Conservation (phyloP, 2,888 invertebrate species). For the Caenorhabditis sp. region DNA sequence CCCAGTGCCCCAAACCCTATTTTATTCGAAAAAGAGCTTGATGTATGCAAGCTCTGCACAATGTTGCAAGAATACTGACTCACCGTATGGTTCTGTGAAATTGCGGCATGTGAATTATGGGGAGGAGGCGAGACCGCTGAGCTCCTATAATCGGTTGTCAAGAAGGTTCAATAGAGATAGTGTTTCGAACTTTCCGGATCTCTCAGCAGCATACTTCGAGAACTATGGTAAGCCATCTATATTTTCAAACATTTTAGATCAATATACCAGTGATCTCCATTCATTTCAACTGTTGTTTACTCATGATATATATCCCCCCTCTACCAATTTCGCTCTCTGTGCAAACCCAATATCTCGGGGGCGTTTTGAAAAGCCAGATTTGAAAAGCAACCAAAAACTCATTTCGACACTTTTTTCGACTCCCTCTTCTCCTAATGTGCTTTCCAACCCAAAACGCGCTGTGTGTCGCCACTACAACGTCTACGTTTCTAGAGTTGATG, state of each 20-base stretch:
- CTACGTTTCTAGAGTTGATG: slow-evolving; percentile 31
- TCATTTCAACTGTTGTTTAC: slow-evolving; percentile 31
- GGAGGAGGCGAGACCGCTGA: slow-evolving; percentile 52
- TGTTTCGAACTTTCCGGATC: slow-evolving; percentile 46
- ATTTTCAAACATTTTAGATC: neutral
- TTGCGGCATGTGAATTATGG: slow-evolving; percentile 61
- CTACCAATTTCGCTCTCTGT: slow-evolving; percentile 11
- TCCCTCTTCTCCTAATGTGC: slow-evolving; percentile 22
- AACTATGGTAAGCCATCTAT: slow-evolving; percentile 34
- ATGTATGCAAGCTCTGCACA: slow-evolving; percentile 48
- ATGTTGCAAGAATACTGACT: slow-evolving; percentile 60
- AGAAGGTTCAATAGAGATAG: slow-evolving; percentile 59
- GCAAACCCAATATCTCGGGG: slow-evolving; percentile 45
- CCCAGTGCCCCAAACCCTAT: neutral
- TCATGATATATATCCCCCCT: slow-evolving; percentile 20
- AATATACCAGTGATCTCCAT: slow-evolving; percentile 10
- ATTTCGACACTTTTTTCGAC: slow-evolving; percentile 25
- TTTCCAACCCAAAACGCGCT: slow-evolving; percentile 46
- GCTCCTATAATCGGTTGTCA: slow-evolving; percentile 63
- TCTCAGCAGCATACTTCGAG: slow-evolving; percentile 45
- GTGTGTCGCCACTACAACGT: slow-evolving; percentile 34
- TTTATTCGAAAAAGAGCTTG: slow-evolving; percentile 20
- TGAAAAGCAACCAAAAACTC: slow-evolving; percentile 30
- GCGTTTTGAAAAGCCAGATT: slow-evolving; percentile 34
- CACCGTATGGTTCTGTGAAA: slow-evolving; percentile 61